Percentiles rank a stretch among this genome's conserved stretches.
phyloP scores from a whole-genome alignment of 2,797 vertebrate species.

The Bradypodion pumilum region DNA sequence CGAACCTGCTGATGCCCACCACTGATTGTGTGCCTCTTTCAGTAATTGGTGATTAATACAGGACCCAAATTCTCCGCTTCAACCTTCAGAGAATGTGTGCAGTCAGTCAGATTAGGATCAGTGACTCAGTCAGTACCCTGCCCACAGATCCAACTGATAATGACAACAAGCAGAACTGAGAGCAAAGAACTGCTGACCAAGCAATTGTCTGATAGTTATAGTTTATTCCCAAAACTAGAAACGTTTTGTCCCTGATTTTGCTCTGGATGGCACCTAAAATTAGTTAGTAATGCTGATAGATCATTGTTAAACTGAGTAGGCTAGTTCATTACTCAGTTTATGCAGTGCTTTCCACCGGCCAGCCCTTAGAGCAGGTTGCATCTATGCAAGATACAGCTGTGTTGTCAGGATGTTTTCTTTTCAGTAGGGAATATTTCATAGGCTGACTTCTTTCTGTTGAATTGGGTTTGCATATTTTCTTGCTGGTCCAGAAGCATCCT shows the following conservation, averaged over 20 bases:
- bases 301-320: not conserved
- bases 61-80: not conserved
- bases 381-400: not conserved
- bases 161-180: not conserved
- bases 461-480: not conserved
- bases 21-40: slow-evolving; percentile 50
- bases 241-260: not conserved
- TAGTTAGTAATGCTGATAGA: not conserved
- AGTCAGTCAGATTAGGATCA: not conserved
- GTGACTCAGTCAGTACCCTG: not conserved
- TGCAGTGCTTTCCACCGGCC: not conserved
- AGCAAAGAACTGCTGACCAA: not conserved
- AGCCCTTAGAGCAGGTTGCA: not conserved
- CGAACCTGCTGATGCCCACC: too few species aligned
- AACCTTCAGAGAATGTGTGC: not conserved
- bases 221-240: not conserved
- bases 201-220: not conserved
- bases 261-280: not conserved
- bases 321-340: not conserved
- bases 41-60: slow-evolving; percentile 30
- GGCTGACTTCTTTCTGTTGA: not conserved
- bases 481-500: not conserved
- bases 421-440: not conserved
- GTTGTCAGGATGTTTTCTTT: not conserved
- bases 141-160: not conserved